Percentiles rank a stretch among this genome's conserved stretches.
Conservation (phyloP, 2,888 invertebrate genomes). For the Byasa hedistus region DNA sequence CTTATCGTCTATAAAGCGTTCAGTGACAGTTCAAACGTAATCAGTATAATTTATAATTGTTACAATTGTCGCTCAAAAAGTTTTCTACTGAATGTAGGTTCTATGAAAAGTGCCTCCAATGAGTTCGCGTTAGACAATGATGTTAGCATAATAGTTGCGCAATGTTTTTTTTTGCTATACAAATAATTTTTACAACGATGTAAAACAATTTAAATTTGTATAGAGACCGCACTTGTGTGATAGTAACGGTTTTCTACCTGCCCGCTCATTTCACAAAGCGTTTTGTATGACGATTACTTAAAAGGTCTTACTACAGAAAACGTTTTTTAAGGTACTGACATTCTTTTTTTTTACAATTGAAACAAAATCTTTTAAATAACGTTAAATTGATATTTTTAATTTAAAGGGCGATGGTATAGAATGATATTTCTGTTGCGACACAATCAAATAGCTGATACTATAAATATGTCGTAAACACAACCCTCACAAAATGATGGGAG, state of each 20-base stretch:
- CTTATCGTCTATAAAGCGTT: constrained; percentile 3
- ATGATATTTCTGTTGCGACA: constrained; percentile 54
- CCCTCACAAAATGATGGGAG: constrained; percentile 57
- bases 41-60: constrained; percentile 27
- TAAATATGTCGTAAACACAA: constrained; percentile 62
- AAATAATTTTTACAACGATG: constrained; percentile 32
- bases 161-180: constrained; percentile 48
- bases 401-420: neutral
- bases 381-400: neutral
- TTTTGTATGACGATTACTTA: constrained; percentile 28
- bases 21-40: neutral
- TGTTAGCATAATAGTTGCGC: constrained; percentile 57
- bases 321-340: constrained; percentile 13
- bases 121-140: constrained; percentile 45
- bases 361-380: neutral
- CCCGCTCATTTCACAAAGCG: constrained; percentile 34
- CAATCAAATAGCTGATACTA: constrained; percentile 70
- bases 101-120: constrained; percentile 3
- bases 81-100: constrained; percentile 1
- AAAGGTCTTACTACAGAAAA: constrained; percentile 8
- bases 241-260: constrained; percentile 65
- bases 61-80: neutral
- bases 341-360: neutral
- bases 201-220: constrained; percentile 59
- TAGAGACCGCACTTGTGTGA: constrained; percentile 36